Evolutionary conservation across 2,113 vertebrate genomes (phyloP).

Genomic region (Colistium nudipinnis): DNA sequence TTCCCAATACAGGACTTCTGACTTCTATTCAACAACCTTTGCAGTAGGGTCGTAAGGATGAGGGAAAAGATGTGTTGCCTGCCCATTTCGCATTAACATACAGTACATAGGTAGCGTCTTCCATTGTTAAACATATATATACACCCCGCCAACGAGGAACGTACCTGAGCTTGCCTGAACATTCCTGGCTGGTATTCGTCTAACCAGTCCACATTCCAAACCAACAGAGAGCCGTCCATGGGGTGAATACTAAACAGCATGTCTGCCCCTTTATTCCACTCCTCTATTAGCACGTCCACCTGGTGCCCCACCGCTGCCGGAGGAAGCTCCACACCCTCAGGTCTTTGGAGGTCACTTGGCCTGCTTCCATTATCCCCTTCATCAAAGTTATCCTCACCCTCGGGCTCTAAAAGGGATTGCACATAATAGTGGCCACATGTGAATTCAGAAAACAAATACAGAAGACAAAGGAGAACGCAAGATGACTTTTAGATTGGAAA

Average conservation of each 20-base stretch:
- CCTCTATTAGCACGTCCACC: conserved; percentile 89
- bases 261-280: conserved; percentile 96
- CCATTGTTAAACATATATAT: conserved; percentile 4
- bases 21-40: background rate
- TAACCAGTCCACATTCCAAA: conserved; percentile 98
- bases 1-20: background rate
- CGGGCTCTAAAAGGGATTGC: conserved; percentile 58
- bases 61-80: background rate
- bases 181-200: conserved; percentile 98
- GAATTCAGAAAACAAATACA: background rate
- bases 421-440: background rate
- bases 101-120: background rate
- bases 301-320: conserved; percentile 90
- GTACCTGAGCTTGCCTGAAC: conserved; percentile 98
- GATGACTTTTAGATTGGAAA: background rate
- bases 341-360: conserved; percentile 47
- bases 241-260: conserved; percentile 99
- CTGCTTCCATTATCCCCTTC: conserved; percentile 57
- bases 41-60: background rate
- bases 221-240: conserved; percentile 94
- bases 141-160: background rate
- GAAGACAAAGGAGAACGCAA: background rate
- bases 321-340: conserved; percentile 75
- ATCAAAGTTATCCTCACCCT: conserved; percentile 64
- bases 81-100: conserved; percentile 3